These are phyloP conservation scores for Oncorhynchus keta DNA, from an alignment of 2,113 vertebrate genomes.

Conservation along the genomic window DNA sequence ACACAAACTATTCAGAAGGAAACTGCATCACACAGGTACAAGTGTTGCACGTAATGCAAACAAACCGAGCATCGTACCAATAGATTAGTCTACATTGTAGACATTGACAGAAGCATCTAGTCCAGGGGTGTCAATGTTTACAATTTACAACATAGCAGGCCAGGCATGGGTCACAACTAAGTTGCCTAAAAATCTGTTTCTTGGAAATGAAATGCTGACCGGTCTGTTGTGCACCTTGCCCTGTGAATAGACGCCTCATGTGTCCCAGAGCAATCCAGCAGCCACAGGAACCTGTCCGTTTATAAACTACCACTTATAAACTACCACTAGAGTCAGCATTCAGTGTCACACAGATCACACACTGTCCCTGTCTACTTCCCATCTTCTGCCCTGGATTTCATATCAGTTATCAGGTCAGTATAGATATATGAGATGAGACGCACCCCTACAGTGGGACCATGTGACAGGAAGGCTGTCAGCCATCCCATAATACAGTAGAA, in stretches of 20 bases:
- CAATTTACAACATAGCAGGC: background rate
- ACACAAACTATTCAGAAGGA: background rate
- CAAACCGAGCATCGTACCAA: background rate
- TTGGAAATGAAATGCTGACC: background rate
- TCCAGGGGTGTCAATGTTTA: too few relatives aligned
- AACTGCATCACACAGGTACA: background rate
- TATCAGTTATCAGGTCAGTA: too few relatives aligned
- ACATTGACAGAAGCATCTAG: background rate
- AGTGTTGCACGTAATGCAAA: background rate
- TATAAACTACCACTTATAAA: constrained; percentile 43
- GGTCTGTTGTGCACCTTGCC: background rate
- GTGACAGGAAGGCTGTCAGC: background rate
- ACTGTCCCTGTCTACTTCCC: too few relatives aligned
- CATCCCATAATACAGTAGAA: background rate
- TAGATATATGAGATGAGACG: too few relatives aligned
- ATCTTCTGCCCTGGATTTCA: too few relatives aligned
- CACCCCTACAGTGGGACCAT: background rate
- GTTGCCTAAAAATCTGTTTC: background rate
- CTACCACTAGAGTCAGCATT: constrained; percentile 16
- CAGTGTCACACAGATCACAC: constrained; percentile 40
- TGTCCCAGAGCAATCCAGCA: background rate
- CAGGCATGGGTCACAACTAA: background rate
- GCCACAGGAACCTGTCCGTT: constrained; percentile 48
- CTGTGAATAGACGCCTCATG: background rate
- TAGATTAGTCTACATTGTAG: background rate